Base-by-base conservation (phyloP, 1,140 invertebrate species). In the Condylostylus longicornis region DNA sequence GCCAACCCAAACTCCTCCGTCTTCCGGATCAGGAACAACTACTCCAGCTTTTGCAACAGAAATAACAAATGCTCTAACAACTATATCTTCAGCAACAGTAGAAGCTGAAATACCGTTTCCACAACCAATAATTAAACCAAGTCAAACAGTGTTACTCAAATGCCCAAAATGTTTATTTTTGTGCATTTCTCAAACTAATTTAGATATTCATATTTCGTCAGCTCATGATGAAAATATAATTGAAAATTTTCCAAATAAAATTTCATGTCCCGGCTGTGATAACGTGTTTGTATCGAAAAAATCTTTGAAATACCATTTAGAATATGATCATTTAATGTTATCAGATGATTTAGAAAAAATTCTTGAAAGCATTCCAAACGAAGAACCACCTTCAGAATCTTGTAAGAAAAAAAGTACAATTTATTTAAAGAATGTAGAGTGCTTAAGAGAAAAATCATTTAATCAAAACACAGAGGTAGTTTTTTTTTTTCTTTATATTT, bases 231-330 rank as follows among this genome's bases (percentile, higher is more conserved):
- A 29, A 22, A 29, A 41, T 19, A 17, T 15, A 12, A 12, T n/a
- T 6, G 17, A 32, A 22, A 12, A 47, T 44, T 23, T 35, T 33
- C 6, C 38, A 42, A 10, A 40, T 35, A 21, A 51, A 22, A 35
- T 57, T 5, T 50, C 56, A 43, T 62, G 61, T 41, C 46, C 53
- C 44, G 66, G 65, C 22, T 68, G 67, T 45, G 34, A 48, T 1
- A 68, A 70, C 44, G 47, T 62, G 25, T 70, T 69, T 42, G 63
- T 54, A 38, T 58, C 52, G 37, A 41, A 50, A 25, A 50, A 64
- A 32, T 58, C 64, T 9, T 47, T 69, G 12, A 45, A 61, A 27
- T 42, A 63, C 15, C 67, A 69, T 49, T 52, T 69, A 1, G 49
- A 58, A 18, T 45, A 61, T 42, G 65, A 67, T 42, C 66, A 68